phyloP scores from a whole-genome alignment of 2,797 vertebrate species.

The Propithecus deckenii region DNA sequence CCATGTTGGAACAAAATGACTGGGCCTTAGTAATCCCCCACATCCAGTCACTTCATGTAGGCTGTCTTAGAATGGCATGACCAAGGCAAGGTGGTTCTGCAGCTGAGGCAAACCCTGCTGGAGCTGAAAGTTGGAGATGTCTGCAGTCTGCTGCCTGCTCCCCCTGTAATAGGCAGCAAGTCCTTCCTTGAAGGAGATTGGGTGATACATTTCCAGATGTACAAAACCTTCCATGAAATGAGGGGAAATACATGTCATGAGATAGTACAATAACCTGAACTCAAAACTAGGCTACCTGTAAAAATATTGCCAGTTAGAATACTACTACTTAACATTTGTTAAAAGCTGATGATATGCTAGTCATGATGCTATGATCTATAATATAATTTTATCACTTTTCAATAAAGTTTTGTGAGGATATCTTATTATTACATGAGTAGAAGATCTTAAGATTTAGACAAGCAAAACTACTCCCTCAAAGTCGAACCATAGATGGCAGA shows the following conservation, averaged over 20 bases:
- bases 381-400: neutral
- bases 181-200: neutral
- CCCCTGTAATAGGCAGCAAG: neutral
- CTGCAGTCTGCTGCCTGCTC: neutral
- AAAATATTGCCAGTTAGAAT: neutral
- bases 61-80: neutral
- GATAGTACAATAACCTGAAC: neutral
- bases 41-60: neutral
- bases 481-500: neutral
- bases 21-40: neutral
- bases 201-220: neutral
- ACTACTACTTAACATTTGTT: neutral
- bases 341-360: neutral
- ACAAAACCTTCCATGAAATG: neutral
- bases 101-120: neutral
- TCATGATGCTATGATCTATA: neutral
- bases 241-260: neutral
- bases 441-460: neutral
- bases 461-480: neutral
- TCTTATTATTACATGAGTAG: neutral
- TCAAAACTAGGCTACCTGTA: neutral
- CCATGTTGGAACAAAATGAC: neutral
- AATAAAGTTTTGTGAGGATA: neutral
- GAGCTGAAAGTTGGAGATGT: neutral
- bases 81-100: neutral